These are phyloP conservation scores for Oceanites oceanicus DNA, from an alignment of 2,113 vertebrate species.

Conservation along the genomic window DNA sequence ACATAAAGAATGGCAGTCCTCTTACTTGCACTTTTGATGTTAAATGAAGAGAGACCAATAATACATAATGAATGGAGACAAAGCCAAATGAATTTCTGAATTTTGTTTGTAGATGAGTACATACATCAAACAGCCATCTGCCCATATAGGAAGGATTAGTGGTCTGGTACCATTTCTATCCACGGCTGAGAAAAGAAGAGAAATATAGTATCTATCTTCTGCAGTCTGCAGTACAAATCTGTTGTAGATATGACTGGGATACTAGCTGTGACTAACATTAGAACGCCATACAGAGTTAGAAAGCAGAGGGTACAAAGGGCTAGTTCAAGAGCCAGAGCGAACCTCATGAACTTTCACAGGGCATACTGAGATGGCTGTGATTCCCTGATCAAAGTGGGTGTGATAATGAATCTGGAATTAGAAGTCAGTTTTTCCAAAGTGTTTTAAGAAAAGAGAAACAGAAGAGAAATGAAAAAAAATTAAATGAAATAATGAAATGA, in stretches of 20 bases:
- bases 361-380: background rate
- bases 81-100: slow-evolving; percentile 50
- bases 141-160: slow-evolving; percentile 25
- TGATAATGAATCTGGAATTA: background rate
- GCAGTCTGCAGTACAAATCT: background rate
- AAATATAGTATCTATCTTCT: background rate
- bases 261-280: background rate
- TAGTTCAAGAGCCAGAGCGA: background rate
- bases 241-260: background rate
- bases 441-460: background rate
- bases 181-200: background rate
- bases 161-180: background rate
- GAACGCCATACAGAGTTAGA: background rate
- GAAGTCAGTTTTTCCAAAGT: background rate
- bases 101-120: slow-evolving; percentile 41
- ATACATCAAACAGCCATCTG: slow-evolving; percentile 46
- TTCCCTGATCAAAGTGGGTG: background rate
- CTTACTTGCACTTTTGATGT: slow-evolving; percentile 46
- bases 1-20: background rate
- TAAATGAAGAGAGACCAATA: slow-evolving; percentile 43
- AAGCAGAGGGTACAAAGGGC: background rate
- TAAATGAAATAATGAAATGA: background rate
- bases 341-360: background rate
- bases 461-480: background rate
- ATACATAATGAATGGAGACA: slow-evolving; percentile 45